These are phyloP conservation scores for Apamea sordens DNA, from an alignment of 2,888 invertebrate genomes.

Conservation along the genomic window DNA sequence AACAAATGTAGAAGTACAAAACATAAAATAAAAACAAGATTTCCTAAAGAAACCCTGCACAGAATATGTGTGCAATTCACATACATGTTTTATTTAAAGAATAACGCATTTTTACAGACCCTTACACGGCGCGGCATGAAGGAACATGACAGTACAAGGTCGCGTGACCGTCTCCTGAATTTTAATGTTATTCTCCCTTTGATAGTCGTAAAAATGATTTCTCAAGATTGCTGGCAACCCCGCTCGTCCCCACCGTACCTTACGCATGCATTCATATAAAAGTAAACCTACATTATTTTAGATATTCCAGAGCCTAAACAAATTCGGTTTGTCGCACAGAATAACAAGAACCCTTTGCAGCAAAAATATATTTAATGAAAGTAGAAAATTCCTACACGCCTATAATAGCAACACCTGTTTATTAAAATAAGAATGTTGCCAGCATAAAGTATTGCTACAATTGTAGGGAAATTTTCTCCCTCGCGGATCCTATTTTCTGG, in stretches of 20 bases:
- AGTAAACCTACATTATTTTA: constrained; percentile 32
- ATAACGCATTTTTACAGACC: constrained; percentile 73
- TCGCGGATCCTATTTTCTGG: constrained; percentile 80
- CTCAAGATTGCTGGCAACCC: constrained; percentile 74
- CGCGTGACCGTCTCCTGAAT: constrained; percentile 85
- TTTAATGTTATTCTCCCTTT: constrained; percentile 86
- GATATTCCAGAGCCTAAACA: constrained; percentile 28
- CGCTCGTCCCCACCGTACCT: constrained; percentile 56
- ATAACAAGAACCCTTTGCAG: constrained; percentile 45
- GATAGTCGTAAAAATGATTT: constrained; percentile 87
- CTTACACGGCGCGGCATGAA: constrained; percentile 70
- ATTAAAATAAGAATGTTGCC: constrained; percentile 67
- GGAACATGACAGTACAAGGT: constrained; percentile 82
- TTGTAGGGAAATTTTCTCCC: constrained; percentile 70
- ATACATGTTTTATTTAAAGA: constrained; percentile 78
- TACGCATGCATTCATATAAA: constrained; percentile 69
- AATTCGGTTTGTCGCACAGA: constrained; percentile 28
- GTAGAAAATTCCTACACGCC: constrained; percentile 51
- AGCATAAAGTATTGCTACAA: constrained; percentile 69
- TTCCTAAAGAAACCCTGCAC: constrained; percentile 13
- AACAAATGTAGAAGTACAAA: constrained; percentile 6
- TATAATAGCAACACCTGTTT: constrained; percentile 63
- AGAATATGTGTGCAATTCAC: constrained; percentile 69
- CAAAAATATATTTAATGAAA: constrained; percentile 61
- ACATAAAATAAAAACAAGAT: constrained; percentile 13